Base-by-base conservation (phyloP, 2,113 vertebrate species). In the Mustela nigripes region DNA sequence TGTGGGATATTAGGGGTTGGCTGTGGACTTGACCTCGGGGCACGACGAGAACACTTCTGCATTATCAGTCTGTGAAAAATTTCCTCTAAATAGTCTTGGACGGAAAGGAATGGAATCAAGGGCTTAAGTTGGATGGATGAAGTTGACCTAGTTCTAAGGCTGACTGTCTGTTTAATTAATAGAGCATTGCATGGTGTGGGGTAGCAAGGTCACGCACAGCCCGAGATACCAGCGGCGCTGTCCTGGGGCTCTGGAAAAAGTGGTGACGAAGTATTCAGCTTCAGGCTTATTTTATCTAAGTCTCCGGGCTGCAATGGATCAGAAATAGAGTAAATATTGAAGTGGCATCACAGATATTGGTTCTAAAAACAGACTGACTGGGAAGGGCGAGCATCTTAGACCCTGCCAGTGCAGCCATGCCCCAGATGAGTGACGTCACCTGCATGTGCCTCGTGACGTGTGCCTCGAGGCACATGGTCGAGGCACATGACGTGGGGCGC, bases 111-210 rank as follows among this genome's bases (percentile, higher is more conserved):
- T 73, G 90, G 80, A 65, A 39, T 39, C 67, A 56, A 60, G 42
- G n/a, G 21, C 67, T 62, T 80, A 65, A 50, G 53, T 63, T 1
- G 2, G 62, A 79, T 42, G 24, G 11, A 16, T n/a, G 65, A 16
- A 42, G 81, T 28, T 58, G 60, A 93, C 87, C 95, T 87, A 71
- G 71, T 95, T 76, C 80, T 18, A 91, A 92, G 53, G 50, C 39
- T 67, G 56, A 42, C 91, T 71, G 65, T 81, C 39, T 79, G 88
- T 85, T 76, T 97, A 73, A 82, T 95, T 81, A 87, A 56, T 28
- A 95, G 88, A 39, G 22, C 45, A 18, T 39, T 89, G 53, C 60
- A 4, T 74, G 78, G 60, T 80, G 24, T 82, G 89, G 48, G 79
- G 19, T n/a, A 73, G 69, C 39, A 88, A 83, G 91, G 88, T 84